Conservation (phyloP, 1,140 invertebrate genomes). For the Calliopsis andreniformis region DNA sequence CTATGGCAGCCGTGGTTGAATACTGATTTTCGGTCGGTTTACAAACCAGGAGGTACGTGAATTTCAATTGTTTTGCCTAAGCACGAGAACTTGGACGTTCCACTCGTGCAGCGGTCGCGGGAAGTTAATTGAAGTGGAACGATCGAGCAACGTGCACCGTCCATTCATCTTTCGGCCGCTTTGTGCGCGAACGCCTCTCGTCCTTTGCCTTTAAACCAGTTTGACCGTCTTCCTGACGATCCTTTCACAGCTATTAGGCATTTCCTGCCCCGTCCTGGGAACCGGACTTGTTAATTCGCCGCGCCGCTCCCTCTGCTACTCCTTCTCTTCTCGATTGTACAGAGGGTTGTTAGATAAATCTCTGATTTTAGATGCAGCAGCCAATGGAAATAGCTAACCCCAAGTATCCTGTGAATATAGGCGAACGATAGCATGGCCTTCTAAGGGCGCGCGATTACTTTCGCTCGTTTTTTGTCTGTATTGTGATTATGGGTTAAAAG, state of each 20-base stretch:
- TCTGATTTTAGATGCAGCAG: conserved; percentile 55
- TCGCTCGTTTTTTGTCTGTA: neutral
- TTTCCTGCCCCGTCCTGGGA: conserved; percentile 79
- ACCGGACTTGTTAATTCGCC: too few relatives aligned
- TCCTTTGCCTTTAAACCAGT: conserved; percentile 67
- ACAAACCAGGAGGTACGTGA: conserved; percentile 66
- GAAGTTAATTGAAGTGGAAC: conserved; percentile 64
- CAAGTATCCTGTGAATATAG: conserved; percentile 40
- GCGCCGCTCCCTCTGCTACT: conserved; percentile 32
- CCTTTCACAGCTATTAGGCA: conserved; percentile 81
- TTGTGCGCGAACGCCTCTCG: conserved; percentile 40
- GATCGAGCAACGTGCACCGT: conserved; percentile 21
- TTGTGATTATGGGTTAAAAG: too few relatives aligned
- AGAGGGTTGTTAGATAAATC: conserved; percentile 55
- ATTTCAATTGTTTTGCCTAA: too few relatives aligned
- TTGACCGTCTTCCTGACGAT: conserved; percentile 66
- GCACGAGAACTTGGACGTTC: neutral
- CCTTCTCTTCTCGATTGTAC: conserved; percentile 32
- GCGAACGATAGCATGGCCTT: neutral
- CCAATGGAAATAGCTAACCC: conserved; percentile 31
- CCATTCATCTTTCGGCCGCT: conserved; percentile 58
- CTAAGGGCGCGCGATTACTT: neutral
- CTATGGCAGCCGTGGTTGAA: conserved; percentile 79
- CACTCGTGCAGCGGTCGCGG: too few relatives aligned
- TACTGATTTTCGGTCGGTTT: conserved; percentile 61